phyloP scores from a whole-genome alignment of 53 echinoderm and acorn worm genomes.

The Patiria pectinifera region DNA sequence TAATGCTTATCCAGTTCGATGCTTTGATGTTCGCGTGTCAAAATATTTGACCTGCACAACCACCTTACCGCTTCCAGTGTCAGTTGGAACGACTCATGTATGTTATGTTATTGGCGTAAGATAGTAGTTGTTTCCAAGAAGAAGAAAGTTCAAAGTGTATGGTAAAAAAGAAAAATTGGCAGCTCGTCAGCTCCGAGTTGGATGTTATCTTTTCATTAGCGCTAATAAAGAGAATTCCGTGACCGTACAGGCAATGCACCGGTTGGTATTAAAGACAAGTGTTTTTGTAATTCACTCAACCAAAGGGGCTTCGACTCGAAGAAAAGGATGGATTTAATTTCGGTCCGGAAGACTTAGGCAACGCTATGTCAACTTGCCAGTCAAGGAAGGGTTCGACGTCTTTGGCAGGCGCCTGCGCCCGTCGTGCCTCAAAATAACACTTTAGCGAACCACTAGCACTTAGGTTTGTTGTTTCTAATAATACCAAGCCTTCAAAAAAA shows the following conservation, averaged over 20 bases:
- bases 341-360: constrained; percentile 14
- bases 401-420: neutral
- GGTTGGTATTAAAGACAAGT: constrained; percentile 9
- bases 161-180: neutral
- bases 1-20: too few relatives aligned
- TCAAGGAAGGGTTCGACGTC: neutral
- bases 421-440: neutral
- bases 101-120: too few relatives aligned
- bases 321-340: constrained; percentile 7
- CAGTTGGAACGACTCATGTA: too few relatives aligned
- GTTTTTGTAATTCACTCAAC: constrained; percentile 32
- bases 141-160: too few relatives aligned
- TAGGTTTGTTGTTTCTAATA: constrained; percentile 7
- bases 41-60: too few relatives aligned
- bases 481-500: neutral
- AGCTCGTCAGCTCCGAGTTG: neutral
- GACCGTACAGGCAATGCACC: neutral
- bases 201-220: constrained; percentile 51
- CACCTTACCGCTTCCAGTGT: too few relatives aligned
- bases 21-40: too few relatives aligned
- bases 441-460: constrained; percentile 13
- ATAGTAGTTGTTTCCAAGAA: too few relatives aligned
- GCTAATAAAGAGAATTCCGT: neutral
- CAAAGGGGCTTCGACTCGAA: neutral
- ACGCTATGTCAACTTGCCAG: neutral